Evolutionary conservation across 2,888 invertebrate genomes (phyloP).

Genomic region (Dynastes maya): DNA sequence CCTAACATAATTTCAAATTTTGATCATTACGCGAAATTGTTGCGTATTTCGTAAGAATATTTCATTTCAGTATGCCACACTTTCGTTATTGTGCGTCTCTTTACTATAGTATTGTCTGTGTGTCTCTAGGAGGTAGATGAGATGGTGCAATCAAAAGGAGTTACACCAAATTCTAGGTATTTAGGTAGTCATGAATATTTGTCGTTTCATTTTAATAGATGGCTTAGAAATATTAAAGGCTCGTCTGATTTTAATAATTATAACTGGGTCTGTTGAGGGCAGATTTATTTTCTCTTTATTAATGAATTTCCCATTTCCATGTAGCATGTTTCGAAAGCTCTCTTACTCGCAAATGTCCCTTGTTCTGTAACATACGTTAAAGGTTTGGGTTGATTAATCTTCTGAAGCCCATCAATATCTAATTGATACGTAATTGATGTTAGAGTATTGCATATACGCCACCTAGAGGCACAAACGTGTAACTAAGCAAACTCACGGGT

Average conservation of each 20-base stretch:
- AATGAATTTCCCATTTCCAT: no score
- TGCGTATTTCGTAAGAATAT: constrained; percentile 1
- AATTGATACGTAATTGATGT: constrained; percentile 12
- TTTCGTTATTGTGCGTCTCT: constrained; percentile 8
- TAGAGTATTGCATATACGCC: not conserved
- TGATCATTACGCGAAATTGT: constrained; percentile 32
- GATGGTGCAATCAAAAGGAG: constrained; percentile 4
- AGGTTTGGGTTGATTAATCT: not conserved
- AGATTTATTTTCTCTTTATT: no score
- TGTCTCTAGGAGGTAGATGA: constrained; percentile 13
- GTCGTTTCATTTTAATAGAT: not conserved
- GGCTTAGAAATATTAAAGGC: not conserved
- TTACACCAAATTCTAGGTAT: not conserved
- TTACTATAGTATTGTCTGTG: not conserved
- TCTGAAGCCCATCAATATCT: constrained; percentile 23
- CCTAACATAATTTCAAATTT: constrained; percentile 29
- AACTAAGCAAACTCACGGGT: not conserved
- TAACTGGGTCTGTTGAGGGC: no score
- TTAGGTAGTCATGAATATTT: not conserved
- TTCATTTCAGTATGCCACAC: not conserved
- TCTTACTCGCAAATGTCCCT: no score
- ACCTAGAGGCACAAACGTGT: not conserved
- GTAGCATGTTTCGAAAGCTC: no score
- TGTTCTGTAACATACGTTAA: not conserved
- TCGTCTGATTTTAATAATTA: no score